Percentiles rank a stretch among this genome's conserved stretches.
Conservation (phyloP, 1,140 invertebrate genomes). For the Drosophila pseudoananassae region DNA sequence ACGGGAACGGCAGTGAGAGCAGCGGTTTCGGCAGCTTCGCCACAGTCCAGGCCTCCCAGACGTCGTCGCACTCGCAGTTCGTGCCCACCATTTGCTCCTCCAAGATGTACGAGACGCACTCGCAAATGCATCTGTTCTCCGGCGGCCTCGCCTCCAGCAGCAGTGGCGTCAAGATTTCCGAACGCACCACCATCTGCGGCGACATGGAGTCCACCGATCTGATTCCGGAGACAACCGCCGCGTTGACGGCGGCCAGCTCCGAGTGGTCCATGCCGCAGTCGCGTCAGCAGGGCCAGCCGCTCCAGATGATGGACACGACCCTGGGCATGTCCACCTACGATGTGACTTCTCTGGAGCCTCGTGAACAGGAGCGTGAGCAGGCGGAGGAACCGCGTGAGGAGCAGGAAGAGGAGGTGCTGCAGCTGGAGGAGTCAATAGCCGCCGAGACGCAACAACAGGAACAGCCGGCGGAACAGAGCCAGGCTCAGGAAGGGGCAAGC, state of each 20-base stretch:
- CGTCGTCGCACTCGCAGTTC: constrained; percentile 49
- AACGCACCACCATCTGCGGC: constrained; percentile 69
- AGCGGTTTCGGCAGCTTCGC: constrained; percentile 69
- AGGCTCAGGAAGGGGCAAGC: constrained; percentile 1
- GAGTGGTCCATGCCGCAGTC: constrained; percentile 33
- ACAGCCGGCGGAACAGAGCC: not conserved
- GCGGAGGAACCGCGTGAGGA: not conserved
- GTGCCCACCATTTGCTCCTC: constrained; percentile 70
- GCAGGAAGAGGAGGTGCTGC: not conserved
- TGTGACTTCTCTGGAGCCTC: constrained; percentile 32
- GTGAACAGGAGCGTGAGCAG: not conserved
- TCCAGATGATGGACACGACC: constrained; percentile 68
- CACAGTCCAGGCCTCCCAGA: constrained; percentile 22
- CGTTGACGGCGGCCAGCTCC: not conserved
- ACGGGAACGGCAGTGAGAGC: constrained; percentile 3
- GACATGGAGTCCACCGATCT: constrained; percentile 47
- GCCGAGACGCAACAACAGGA: not conserved
- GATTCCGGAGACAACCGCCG: not conserved
- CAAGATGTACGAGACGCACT: constrained; percentile 55
- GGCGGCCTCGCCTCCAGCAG: not conserved
- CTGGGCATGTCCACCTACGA: constrained; percentile 76
- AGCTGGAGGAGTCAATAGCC: constrained; percentile 1
- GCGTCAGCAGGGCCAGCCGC: not conserved
- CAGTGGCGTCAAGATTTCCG: constrained; percentile 50
- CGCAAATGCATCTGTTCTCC: constrained; percentile 1